A percentile compares a stretch with the other conserved stretches of the same genome.
Evolutionary conservation across 2,888 invertebrate species (phyloP).

Genomic region (Philaethria dido): DNA sequence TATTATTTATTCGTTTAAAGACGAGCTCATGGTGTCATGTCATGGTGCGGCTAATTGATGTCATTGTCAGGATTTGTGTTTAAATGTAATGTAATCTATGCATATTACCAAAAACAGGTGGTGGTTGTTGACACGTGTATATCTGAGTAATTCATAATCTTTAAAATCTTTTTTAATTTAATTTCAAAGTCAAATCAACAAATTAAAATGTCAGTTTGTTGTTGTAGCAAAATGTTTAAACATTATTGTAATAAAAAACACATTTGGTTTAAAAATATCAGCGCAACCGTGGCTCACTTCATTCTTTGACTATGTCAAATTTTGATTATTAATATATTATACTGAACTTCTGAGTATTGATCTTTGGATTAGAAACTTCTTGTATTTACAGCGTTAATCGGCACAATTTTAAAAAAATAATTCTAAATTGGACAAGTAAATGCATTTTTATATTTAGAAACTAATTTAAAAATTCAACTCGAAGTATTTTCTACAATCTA

Average conservation of each 20-base stretch:
- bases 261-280: not conserved
- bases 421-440: not conserved
- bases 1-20: not conserved
- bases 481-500: not conserved
- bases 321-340: too few species aligned
- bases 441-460: not conserved
- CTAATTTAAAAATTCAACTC: not conserved
- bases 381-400: too few species aligned
- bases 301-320: too few species aligned
- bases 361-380: too few species aligned
- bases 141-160: not conserved
- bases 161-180: too few species aligned
- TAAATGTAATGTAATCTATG: not conserved
- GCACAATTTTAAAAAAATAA: not conserved
- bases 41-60: not conserved
- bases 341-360: too few species aligned
- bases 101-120: slow-evolving; percentile 7
- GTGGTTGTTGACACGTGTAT: not conserved
- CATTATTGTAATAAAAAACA: not conserved
- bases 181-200: not conserved
- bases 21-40: not conserved
- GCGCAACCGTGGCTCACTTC: not conserved
- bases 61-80: not conserved
- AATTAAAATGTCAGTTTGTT: not conserved
- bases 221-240: not conserved